phyloP scores from a whole-genome alignment of 2,888 invertebrate species.

The Marasmarcha lunaedactyla region DNA sequence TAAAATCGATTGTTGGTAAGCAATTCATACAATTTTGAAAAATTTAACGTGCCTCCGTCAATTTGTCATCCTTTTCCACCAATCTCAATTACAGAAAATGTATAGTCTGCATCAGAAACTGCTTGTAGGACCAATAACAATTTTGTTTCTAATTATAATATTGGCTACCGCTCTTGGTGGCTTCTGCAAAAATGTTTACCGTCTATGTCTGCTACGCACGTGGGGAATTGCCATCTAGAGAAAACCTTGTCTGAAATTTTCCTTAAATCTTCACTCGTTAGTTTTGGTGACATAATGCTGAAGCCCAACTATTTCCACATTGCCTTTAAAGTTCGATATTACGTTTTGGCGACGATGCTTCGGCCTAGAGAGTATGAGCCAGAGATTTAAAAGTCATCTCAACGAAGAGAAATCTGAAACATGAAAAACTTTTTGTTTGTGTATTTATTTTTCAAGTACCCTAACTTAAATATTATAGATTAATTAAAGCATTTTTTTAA shows the following conservation, averaged over 20 bases:
- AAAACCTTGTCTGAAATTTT: constrained; percentile 6
- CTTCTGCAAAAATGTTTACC: too few species aligned
- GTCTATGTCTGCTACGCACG: neutral
- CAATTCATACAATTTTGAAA: constrained; percentile 7
- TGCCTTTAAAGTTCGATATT: constrained; percentile 9
- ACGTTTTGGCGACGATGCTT: constrained; percentile 9
- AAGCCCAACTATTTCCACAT: neutral
- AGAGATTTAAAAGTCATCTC: constrained; percentile 1
- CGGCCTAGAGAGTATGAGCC: constrained; percentile 7
- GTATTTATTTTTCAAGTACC: neutral
- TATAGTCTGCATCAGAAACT: constrained; percentile 11
- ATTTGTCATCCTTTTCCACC: constrained; percentile 10
- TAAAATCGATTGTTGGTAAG: constrained; percentile 9
- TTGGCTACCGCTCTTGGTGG: too few species aligned
- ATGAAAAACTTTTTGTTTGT: constrained; percentile 1
- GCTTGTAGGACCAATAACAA: constrained; percentile 11
- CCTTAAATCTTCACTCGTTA: constrained; percentile 3
- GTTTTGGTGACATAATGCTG: constrained; percentile 1
- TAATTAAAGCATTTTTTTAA: too few species aligned
- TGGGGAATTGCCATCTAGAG: constrained; percentile 8
- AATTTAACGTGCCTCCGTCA: constrained; percentile 10
- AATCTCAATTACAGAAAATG: constrained; percentile 10
- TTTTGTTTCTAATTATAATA: constrained; percentile 4
- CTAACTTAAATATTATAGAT: too few species aligned
- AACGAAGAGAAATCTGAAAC: constrained; percentile 2